A percentile compares a stretch with the other conserved stretches of the same genome.
Evolutionary conservation across 2,888 invertebrate genomes (phyloP).

Genomic region (Cheilosia variabilis): DNA sequence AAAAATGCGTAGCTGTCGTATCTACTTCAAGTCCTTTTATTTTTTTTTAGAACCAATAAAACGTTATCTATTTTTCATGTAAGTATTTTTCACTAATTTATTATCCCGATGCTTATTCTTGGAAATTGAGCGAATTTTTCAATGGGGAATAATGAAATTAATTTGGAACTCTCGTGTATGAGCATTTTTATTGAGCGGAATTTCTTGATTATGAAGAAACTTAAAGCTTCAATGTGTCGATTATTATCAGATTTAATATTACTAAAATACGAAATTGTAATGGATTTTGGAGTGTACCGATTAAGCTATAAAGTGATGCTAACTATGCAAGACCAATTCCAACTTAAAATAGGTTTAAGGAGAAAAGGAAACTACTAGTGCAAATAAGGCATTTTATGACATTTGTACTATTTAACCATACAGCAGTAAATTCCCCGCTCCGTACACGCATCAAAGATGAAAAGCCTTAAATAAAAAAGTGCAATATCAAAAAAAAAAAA

Average conservation of each 20-base stretch:
- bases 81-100: slow-evolving; percentile 32
- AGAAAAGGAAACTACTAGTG: neutral
- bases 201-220: neutral
- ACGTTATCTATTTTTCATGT: slow-evolving; percentile 39
- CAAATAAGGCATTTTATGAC: slow-evolving; percentile 3
- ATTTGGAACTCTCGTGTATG: neutral
- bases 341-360: neutral
- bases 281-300: too few species aligned
- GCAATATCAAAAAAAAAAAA: neutral
- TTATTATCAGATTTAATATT: too few species aligned
- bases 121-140: neutral
- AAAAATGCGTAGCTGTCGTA: slow-evolving; percentile 23
- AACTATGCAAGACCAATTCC: neutral
- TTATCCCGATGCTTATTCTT: slow-evolving; percentile 54
- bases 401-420: neutral
- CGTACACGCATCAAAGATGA: neutral
- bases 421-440: neutral
- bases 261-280: too few species aligned
- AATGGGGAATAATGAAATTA: neutral
- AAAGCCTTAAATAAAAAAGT: neutral
- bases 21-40: neutral
- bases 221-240: too few species aligned
- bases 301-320: too few species aligned
- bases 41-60: slow-evolving; percentile 3
- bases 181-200: too few species aligned